Conservation (phyloP, 2,797 vertebrate genomes). For the Coranthus polyacanthus region DNA sequence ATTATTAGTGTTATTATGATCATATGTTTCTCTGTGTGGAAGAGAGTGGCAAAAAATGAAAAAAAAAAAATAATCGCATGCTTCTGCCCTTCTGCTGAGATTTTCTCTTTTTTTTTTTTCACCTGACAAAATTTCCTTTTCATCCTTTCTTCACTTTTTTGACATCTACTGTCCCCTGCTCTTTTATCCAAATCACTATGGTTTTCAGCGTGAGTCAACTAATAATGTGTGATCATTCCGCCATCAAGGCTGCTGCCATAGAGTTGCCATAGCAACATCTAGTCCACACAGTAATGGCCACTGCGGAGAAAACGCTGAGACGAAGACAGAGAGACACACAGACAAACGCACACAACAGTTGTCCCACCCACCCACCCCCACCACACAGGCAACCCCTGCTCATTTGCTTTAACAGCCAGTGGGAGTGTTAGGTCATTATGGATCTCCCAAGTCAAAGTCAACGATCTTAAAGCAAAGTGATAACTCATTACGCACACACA, state of each 20-base stretch:
- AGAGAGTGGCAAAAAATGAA: too few species aligned
- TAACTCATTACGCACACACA: slow-evolving; percentile 71
- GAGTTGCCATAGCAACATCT: slow-evolving; percentile 80
- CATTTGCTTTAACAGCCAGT: slow-evolving; percentile 74
- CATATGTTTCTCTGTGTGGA: too few species aligned
- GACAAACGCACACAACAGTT: slow-evolving; percentile 23
- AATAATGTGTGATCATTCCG: slow-evolving; percentile 77
- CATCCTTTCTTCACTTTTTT: not conserved
- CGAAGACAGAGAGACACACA: slow-evolving; percentile 33
- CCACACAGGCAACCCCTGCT: slow-evolving; percentile 55
- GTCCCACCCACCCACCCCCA: slow-evolving; percentile 21
- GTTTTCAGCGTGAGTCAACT: slow-evolving; percentile 56
- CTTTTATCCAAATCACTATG: slow-evolving; percentile 46
- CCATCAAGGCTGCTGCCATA: slow-evolving; percentile 76
- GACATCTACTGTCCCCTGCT: slow-evolving; percentile 10
- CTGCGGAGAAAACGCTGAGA: slow-evolving; percentile 60
- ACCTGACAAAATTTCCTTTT: slow-evolving; percentile 11
- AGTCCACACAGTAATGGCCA: slow-evolving; percentile 65
- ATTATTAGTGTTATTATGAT: too few species aligned
- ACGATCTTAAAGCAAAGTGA: slow-evolving; percentile 74
- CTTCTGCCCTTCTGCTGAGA: too few species aligned
- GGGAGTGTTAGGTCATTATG: slow-evolving; percentile 72
- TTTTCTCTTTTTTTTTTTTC: too few species aligned
- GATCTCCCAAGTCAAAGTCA: slow-evolving; percentile 72
- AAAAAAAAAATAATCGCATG: too few species aligned